phyloP scores from a whole-genome alignment of 2,888 invertebrate genomes.

The Eretmocerus hayati region DNA sequence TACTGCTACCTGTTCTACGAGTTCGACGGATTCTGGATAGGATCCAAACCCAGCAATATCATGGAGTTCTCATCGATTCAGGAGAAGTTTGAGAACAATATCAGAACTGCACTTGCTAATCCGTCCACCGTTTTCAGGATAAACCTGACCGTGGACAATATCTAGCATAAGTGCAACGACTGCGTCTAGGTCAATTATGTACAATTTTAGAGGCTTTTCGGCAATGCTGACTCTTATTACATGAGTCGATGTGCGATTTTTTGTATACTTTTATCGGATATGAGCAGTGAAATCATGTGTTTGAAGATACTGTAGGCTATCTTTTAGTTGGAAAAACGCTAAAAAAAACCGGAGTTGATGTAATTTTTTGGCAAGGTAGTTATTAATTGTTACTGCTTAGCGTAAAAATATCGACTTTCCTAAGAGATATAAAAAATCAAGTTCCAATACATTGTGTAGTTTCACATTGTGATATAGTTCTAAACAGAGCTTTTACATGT shows the following conservation, averaged over 20 bases:
- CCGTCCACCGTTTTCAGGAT: conserved; percentile 69
- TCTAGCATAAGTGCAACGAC: conserved; percentile 43
- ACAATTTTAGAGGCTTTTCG: background rate
- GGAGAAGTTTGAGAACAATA: conserved; percentile 73
- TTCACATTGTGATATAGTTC: no score
- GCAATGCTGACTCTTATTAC: background rate
- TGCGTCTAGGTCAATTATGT: conserved; percentile 13
- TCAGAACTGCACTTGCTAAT: conserved; percentile 62
- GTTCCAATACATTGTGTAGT: no score
- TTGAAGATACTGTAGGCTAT: background rate
- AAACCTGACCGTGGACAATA: conserved; percentile 69
- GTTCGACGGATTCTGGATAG: conserved; percentile 92
- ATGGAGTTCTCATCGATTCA: conserved; percentile 92
- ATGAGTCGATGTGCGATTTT: background rate
- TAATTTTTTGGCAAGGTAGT: no score
- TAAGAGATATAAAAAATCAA: no score
- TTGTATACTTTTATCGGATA: no score
- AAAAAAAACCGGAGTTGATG: no score
- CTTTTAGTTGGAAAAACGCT: no score
- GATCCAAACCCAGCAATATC: conserved; percentile 83
- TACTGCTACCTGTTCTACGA: conserved; percentile 91
- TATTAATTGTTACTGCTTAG: no score
- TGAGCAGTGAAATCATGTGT: no score
- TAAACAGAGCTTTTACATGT: no score
- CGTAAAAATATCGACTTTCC: no score